Conservation (phyloP, 2,797 vertebrate species). For the Scarus forsteni region DNA sequence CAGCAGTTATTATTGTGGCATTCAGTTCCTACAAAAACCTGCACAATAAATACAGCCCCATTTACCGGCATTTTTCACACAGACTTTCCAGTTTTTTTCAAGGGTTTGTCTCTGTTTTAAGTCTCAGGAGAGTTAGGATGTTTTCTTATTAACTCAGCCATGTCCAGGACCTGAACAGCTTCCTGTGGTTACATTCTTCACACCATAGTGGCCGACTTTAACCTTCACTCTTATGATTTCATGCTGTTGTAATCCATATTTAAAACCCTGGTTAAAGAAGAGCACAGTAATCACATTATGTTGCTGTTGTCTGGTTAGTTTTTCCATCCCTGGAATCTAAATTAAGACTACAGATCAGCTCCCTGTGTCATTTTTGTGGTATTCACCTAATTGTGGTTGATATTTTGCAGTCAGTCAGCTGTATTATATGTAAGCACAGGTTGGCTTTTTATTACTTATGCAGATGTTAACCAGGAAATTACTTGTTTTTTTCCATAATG, state of each 20-base stretch:
- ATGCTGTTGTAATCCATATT: slow-evolving; percentile 42
- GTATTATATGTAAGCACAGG: slow-evolving; percentile 39
- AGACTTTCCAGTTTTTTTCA: background rate
- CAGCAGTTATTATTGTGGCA: too few relatives aligned
- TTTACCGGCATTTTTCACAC: background rate
- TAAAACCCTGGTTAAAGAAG: slow-evolving; percentile 42
- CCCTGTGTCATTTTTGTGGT: slow-evolving; percentile 41
- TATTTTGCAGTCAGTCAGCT: slow-evolving; percentile 48
- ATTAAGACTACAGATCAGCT: slow-evolving; percentile 33
- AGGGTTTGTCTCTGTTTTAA: slow-evolving; percentile 23
- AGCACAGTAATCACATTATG: slow-evolving; percentile 48
- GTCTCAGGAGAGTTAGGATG: slow-evolving; percentile 26
- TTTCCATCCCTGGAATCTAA: slow-evolving; percentile 53
- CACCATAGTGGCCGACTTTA: slow-evolving; percentile 44
- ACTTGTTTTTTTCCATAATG: slow-evolving; percentile 34
- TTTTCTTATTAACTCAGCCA: slow-evolving; percentile 31
- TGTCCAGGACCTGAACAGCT: slow-evolving; percentile 48
- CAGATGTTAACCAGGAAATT: slow-evolving; percentile 42
- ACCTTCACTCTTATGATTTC: slow-evolving; percentile 47
- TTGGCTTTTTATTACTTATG: slow-evolving; percentile 40
- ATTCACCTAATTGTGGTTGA: slow-evolving; percentile 55
- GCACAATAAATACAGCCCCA: too few relatives aligned
- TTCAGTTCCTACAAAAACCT: too few relatives aligned
- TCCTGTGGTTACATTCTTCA: slow-evolving; percentile 57
- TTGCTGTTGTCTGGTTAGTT: slow-evolving; percentile 34